Evolutionary conservation across 2,888 invertebrate genomes (phyloP), one percentile per base, ranked within the genome.

Genomic region (Neoitamus cyanurus): DNA sequence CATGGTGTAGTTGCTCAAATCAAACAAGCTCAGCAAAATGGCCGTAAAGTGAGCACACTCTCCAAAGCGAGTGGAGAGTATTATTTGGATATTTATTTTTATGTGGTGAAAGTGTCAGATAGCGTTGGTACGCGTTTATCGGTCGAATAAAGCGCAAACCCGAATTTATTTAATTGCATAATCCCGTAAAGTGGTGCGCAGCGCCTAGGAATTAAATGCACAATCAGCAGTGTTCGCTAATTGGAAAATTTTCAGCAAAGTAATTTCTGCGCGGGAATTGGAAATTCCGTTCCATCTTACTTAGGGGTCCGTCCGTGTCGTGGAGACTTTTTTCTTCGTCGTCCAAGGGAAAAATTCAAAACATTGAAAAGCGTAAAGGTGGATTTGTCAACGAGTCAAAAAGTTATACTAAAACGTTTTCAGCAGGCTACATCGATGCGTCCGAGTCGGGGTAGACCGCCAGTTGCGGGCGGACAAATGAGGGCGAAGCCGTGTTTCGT

Each of bases 401-500:
- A 80, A 31, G 9, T 25, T 31, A 15, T 58, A 9, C 30, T 48
- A 72, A 83, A 46, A 72, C 20, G 13, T 46, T 37, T 37, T 15
- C 31, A 77, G 31, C 25, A 58, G 20, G 11, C 58, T 15, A 58
- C 58, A 15, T 9, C 3, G 48, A 85, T 85, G 85, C 83, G 84
- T 37, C 85, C 86, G 28, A 75, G 58, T 36, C 84, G 86, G 1
- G 85, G 85, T 6, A 77, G 85, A 70, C 68, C 73, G 0, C 37
- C 86, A 75, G 78, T 46, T 31, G 31, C 34, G 28, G 58, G 37
- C 3, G 84, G 80, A 86, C 87, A 87, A 80, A 88, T 89, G 87
- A 88, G 88, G 87, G 90, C 90, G 75, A 90, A 90, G 86, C 87
- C 90, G 75, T 90, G 90, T 87, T 89, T 90, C 85, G 90, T 90